These are phyloP conservation scores for Aphidius gifuensis DNA, from an alignment of 1,140 invertebrate species.

Conservation along the genomic window DNA sequence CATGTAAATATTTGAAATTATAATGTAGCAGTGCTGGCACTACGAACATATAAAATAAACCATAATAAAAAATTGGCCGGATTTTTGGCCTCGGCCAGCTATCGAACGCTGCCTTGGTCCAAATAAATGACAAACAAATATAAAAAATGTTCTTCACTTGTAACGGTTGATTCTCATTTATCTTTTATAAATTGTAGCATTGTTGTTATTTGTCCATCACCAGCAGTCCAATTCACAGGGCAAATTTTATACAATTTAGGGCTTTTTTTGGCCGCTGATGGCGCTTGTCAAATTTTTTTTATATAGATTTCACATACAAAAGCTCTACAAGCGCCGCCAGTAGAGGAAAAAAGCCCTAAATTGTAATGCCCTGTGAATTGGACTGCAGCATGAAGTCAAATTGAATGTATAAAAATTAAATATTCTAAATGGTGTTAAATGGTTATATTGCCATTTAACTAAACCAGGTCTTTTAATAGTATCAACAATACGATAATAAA, in stretches of 20 bases:
- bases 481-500: constrained; percentile 81
- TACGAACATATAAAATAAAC: no score
- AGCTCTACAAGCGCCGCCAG: no score
- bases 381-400: constrained; percentile 81
- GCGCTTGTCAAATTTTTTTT: no score
- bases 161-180: constrained; percentile 74
- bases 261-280: no score
- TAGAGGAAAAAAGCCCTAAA: no score
- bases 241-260: no score
- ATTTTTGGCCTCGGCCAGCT: no score
- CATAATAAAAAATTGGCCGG: no score
- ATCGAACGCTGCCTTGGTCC: constrained; percentile 85
- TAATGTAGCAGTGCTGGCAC: no score
- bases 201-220: constrained; percentile 74
- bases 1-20: no score
- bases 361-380: no score
- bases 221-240: constrained; percentile 82
- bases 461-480: constrained; percentile 70
- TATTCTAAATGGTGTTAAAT: constrained; percentile 74
- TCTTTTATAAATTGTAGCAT: constrained; percentile 80
- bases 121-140: constrained; percentile 89
- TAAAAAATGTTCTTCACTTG: constrained; percentile 84
- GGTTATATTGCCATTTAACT: constrained; percentile 68
- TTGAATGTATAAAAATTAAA: constrained; percentile 80
- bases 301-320: no score